A percentile compares a stretch with the other conserved stretches of the same genome.
Evolutionary conservation across 2,797 vertebrate species (phyloP).

Genomic region (Basileuterus tristriatus): DNA sequence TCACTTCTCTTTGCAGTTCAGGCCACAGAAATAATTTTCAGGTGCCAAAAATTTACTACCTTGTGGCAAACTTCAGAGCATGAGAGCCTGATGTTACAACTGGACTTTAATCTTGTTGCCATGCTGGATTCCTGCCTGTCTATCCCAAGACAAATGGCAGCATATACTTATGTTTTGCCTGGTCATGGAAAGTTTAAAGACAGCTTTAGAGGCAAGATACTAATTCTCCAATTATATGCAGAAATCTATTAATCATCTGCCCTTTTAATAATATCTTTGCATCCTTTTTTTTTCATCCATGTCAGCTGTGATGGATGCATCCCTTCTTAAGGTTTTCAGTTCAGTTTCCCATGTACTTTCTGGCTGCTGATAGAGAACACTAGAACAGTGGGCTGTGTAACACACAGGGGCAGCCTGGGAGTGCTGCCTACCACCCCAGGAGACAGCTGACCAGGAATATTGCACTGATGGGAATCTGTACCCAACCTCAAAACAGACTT

Average conservation of each 20-base stretch:
- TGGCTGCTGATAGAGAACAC: background rate
- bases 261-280: background rate
- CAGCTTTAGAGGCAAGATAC: background rate
- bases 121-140: background rate
- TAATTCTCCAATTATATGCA: background rate
- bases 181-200: background rate
- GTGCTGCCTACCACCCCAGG: background rate
- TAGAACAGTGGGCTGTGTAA: background rate
- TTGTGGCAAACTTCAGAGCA: background rate
- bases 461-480: background rate
- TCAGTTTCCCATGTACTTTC: background rate
- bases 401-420: background rate
- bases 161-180: background rate
- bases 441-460: background rate
- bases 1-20: background rate
- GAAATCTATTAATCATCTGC: background rate
- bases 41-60: background rate
- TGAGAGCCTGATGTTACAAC: background rate
- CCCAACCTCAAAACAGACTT: background rate
- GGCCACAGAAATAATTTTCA: background rate
- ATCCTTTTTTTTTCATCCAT: background rate
- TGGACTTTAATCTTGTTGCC: background rate
- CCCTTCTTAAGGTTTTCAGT: background rate
- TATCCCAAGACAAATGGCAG: background rate
- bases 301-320: background rate